These are phyloP conservation scores for Zoanthus sansibaricus DNA, from an alignment of 92 coral and sea anemone species.

Conservation along the genomic window DNA sequence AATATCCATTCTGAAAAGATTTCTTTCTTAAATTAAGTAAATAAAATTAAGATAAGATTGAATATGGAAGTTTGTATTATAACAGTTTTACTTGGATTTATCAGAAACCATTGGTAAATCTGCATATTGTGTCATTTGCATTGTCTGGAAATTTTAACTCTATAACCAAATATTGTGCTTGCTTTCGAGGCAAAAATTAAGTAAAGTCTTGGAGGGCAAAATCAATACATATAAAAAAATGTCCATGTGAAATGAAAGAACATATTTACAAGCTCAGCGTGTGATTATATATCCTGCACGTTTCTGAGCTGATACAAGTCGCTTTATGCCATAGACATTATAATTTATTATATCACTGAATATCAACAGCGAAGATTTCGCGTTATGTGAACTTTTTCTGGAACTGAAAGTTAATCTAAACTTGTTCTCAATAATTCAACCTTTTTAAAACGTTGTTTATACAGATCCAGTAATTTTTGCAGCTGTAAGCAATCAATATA, in stretches of 20 bases:
- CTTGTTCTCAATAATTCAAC: neutral
- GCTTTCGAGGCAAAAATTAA: neutral
- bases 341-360: neutral
- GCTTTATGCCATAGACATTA: neutral
- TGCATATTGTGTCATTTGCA: too few relatives aligned
- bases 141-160: too few relatives aligned
- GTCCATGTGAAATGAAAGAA: neutral
- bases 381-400: neutral
- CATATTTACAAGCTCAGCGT: neutral
- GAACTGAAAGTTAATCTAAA: neutral
- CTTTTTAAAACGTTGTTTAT: neutral
- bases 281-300: neutral
- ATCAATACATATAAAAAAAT: neutral
- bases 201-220: neutral
- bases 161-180: neutral
- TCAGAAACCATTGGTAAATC: too few relatives aligned
- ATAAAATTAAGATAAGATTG: too few relatives aligned
- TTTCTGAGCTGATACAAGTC: neutral
- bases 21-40: too few relatives aligned
- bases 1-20: too few relatives aligned
- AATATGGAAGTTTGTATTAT: too few relatives aligned
- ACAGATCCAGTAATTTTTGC: neutral
- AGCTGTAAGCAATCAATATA: neutral
- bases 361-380: neutral
- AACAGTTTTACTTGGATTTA: too few relatives aligned